Base-by-base conservation (phyloP, 2,888 invertebrate genomes). In the Drosophila basisetae region DNA sequence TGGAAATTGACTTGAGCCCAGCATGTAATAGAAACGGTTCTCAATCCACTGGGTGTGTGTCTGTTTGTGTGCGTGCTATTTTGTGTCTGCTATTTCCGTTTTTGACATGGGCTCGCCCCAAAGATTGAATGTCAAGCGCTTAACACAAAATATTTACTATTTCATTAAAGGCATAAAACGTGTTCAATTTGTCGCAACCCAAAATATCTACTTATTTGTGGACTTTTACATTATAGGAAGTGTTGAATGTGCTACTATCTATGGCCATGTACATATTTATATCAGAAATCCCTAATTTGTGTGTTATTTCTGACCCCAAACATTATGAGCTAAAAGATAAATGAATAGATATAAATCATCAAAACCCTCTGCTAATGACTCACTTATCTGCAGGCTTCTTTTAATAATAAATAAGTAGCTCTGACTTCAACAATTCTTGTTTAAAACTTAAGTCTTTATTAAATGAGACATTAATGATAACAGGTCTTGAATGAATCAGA, bases 51-150 rank as follows among this genome's bases (percentile, higher is more conserved):
- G 35, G 30, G 9, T 62, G 18, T 11, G 13, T 35, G 56, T 54
- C 2, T 53, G 4, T 22, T 37, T 60, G 13, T 39, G 50, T 22
- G 37, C n/a, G 25, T 50, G 65, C 47, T 22, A 25, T 25, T 25
- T 60, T 18, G 18, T 47, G 22, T 49, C 31, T 30, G 35, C 58
- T 69, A 68, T 68, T 62, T 73, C 81, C 81, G 68, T 60, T 64
- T 64, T 58, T 60, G 75, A 79, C 65, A 73, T 47, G 52, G 54
- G 39, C 56, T n/a, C 60, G 37, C 60, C 61, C 63, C 49, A 62
- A 37, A 60, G 68, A 72, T 77, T 73, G 78, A 63, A 63, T 73
- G 59, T 65, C 77, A 49, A 80, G 77, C 72, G 77, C 25, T 43
- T 58, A 68, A 72, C 64, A 41, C 37, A 66, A 37, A 66, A 68